These are phyloP conservation scores for Mungos mungo DNA, from an alignment of 2,113 vertebrate genomes.

Conservation along the genomic window DNA sequence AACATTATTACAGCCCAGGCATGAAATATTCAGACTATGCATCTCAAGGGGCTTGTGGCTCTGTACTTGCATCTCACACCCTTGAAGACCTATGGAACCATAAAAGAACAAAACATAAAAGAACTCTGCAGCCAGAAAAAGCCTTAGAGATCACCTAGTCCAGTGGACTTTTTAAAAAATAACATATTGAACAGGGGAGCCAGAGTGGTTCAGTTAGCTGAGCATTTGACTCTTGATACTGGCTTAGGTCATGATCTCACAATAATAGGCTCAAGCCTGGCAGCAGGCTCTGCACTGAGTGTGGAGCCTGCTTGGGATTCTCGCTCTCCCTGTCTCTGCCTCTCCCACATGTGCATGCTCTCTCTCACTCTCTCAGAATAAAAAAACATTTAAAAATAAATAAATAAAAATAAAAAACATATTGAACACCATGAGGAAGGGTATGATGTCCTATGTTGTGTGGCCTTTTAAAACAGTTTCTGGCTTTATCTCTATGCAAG, in stretches of 20 bases:
- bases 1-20: not conserved
- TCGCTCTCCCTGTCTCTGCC: too few relatives aligned
- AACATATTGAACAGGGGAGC: not conserved
- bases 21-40: slow-evolving; percentile 50
- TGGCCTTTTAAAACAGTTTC: slow-evolving; percentile 16
- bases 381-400: too few relatives aligned
- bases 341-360: too few relatives aligned
- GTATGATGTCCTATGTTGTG: not conserved
- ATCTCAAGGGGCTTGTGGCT: not conserved
- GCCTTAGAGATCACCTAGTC: not conserved
- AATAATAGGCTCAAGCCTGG: too few relatives aligned
- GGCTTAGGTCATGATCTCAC: too few relatives aligned
- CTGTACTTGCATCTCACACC: not conserved
- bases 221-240: too few relatives aligned
- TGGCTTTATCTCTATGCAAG: slow-evolving; percentile 24
- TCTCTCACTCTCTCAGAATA: too few relatives aligned
- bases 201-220: too few relatives aligned
- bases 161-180: slow-evolving; percentile 12
- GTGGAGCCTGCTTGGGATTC: too few relatives aligned
- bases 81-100: slow-evolving; percentile 15
- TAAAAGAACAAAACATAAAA: slow-evolving; percentile 35
- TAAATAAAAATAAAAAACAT: not conserved
- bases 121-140: not conserved
- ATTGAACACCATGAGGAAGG: not conserved
- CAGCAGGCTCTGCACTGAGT: too few relatives aligned